Evolutionary conservation across 1,140 invertebrate genomes (phyloP).

Genomic region (Brachionus manjavacas): DNA sequence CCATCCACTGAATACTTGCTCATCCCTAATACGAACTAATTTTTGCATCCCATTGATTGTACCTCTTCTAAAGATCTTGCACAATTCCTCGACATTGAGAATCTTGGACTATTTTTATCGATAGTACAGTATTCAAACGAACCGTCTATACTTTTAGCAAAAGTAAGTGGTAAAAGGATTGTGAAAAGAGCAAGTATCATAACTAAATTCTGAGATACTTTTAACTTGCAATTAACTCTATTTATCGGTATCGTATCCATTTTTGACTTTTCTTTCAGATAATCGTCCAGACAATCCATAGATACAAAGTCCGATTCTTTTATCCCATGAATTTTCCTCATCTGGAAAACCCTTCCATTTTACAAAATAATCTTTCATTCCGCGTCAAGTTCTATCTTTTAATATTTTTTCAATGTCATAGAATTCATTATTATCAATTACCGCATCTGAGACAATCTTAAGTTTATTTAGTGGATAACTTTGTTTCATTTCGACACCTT

Average conservation of each 20-base stretch:
- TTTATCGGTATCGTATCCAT: constrained; percentile 1
- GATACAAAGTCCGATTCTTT: constrained; percentile 10
- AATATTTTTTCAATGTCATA: constrained; percentile 40
- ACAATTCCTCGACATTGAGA: constrained; percentile 13
- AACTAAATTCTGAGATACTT: constrained; percentile 8
- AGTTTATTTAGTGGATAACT: constrained; percentile 14
- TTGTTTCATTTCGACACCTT: neutral
- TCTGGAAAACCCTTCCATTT: constrained; percentile 42
- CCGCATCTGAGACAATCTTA: neutral
- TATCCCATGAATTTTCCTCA: constrained; percentile 39
- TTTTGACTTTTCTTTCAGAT: constrained; percentile 33
- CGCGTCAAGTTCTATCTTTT: neutral
- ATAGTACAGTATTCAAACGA: constrained; percentile 12
- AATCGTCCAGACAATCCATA: neutral
- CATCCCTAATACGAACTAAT: neutral
- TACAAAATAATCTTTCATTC: constrained; percentile 10
- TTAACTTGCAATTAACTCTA: constrained; percentile 6
- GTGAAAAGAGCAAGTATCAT: neutral
- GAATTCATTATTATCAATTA: neutral
- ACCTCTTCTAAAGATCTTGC: constrained; percentile 19
- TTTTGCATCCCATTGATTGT: constrained; percentile 1
- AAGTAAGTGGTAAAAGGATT: constrained; percentile 15
- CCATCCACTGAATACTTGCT: neutral
- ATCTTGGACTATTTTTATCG: constrained; percentile 13
- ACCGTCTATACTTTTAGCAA: neutral